Base-by-base conservation (phyloP, 2,113 vertebrate species). In the Toxostoma redivivum region DNA sequence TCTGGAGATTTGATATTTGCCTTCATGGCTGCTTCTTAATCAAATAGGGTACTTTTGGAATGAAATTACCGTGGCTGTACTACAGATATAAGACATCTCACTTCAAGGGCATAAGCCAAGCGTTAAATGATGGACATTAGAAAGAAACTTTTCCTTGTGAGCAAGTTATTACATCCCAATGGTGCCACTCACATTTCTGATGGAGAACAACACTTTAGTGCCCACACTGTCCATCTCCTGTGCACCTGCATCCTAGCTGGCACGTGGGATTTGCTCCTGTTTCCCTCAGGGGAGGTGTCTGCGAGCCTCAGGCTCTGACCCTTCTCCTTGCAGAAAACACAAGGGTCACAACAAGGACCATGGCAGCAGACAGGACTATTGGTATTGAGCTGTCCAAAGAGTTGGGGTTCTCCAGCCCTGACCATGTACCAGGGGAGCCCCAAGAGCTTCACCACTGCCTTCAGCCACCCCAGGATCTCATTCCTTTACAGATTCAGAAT, bases 81-180 rank as follows among this genome's bases (percentile, higher is more conserved):
- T 91, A 80, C 5, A 7, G 78, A 77, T 57, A 5, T 9, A 69
- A 91, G 62, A 79, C 61, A 76, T 83, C 62, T 72, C 12, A 2
- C 93, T 90, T 96, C 93, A 96, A 96, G 95, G 95, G 87, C 94
- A 66, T 66, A 97, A 93, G 81, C 85, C 93, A 92, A 86, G 17
- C 93, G 82, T 94, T 86, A 91, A 94, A 93, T 54, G 64, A 92
- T 3, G 42, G 90, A 88, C 62, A 73, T 80, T 54, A 88, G 62
- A 81, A 86, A 95, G 88, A 79, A 95, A 94, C 61, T 85, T 92
- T 77, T 92, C 67, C 35, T 81, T 78, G 16, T 17, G 72, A 88
- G 31, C 28, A 38, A 71, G 62, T 77, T 69, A 51, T 15, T 48
- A 45, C 0, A 0, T 62, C 83, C 72, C 3, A 0, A 3, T 0